Percentiles rank a stretch among this genome's conserved stretches.
phyloP scores from a whole-genome alignment of 2,797 vertebrate genomes.

The Pteronotus mesoamericanus region DNA sequence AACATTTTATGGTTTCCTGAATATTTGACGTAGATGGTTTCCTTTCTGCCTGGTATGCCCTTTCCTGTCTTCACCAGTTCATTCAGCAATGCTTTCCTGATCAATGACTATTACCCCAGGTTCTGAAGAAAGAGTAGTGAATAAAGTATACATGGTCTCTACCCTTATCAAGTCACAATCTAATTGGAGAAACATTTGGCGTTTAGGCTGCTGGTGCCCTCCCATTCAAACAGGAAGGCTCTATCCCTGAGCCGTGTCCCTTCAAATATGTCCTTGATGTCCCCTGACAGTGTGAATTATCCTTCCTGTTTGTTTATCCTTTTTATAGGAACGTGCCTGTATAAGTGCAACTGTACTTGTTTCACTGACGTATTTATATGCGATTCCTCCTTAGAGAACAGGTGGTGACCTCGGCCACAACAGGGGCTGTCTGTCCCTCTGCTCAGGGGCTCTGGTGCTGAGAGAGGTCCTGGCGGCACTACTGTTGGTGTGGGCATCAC shows the following conservation, averaged over 20 bases:
- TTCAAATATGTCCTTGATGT: background rate
- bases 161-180: background rate
- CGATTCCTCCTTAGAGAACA: background rate
- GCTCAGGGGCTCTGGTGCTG: background rate
- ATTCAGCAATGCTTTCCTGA: background rate
- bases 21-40: background rate
- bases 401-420: background rate
- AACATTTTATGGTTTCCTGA: background rate
- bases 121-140: background rate
- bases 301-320: background rate
- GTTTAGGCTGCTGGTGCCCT: background rate
- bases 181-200: background rate
- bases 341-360: background rate
- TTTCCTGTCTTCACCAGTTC: background rate
- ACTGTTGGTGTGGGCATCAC: background rate
- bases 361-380: background rate
- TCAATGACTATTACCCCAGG: background rate
- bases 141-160: background rate
- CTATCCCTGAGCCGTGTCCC: background rate
- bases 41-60: background rate
- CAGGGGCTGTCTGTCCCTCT: background rate
- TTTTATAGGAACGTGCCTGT: background rate
- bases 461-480: background rate
- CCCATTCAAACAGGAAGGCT: background rate
- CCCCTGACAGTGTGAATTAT: background rate